These are phyloP conservation scores for Cheilosia vulpina DNA, from an alignment of 2,888 invertebrate species.

Conservation along the genomic window DNA sequence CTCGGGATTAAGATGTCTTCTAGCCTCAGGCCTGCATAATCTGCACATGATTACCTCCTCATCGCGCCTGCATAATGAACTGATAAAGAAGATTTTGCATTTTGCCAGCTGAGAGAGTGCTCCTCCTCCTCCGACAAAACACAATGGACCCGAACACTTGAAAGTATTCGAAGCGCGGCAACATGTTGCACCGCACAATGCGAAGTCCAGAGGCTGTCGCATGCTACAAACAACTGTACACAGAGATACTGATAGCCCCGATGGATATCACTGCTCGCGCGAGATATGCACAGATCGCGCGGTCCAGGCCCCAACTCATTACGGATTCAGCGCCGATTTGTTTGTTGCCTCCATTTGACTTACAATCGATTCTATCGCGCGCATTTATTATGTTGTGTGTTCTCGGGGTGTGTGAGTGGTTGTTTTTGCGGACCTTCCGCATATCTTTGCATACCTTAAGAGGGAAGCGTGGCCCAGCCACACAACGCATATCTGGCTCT, in stretches of 20 bases:
- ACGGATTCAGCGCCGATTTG: constrained; percentile 82
- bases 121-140: constrained; percentile 35
- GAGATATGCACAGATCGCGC: constrained; percentile 53
- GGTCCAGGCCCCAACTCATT: constrained; percentile 76
- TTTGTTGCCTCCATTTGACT: constrained; percentile 82
- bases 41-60: constrained; percentile 73
- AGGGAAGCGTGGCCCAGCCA: constrained; percentile 21
- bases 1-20: constrained; percentile 64
- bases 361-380: constrained; percentile 81
- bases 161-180: constrained; percentile 33
- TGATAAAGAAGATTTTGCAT: constrained; percentile 65
- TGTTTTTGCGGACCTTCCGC: constrained; percentile 50
- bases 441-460: constrained; percentile 68
- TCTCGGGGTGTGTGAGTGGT: constrained; percentile 18
- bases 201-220: constrained; percentile 63
- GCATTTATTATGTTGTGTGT: constrained; percentile 69
- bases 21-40: constrained; percentile 71
- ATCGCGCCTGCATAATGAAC: constrained; percentile 72
- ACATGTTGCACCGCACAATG: constrained; percentile 37
- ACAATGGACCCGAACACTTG: constrained; percentile 65
- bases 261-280: constrained; percentile 65
- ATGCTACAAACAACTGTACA: constrained; percentile 60
- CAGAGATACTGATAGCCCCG: constrained; percentile 66
- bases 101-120: constrained; percentile 42
- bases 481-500: constrained; percentile 47